phyloP scores from a whole-genome alignment of 2,797 vertebrate genomes.

The Squalus acanthias region DNA sequence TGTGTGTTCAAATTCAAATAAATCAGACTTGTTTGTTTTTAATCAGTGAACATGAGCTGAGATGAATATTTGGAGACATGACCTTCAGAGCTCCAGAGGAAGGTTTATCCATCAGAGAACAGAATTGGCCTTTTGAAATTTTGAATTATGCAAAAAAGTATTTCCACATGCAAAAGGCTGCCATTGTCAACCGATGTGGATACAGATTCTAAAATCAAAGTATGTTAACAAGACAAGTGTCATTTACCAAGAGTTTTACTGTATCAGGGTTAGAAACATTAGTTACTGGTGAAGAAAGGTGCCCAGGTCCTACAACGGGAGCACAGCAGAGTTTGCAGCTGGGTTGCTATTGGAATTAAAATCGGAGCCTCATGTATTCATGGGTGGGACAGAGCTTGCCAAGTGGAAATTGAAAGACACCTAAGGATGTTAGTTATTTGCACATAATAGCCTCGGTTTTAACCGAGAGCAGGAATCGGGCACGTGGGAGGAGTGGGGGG shows the following conservation, averaged over 20 bases:
- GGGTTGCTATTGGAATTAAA: too few relatives aligned
- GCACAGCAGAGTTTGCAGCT: not conserved
- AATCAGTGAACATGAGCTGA: not conserved
- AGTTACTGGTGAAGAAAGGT: not conserved
- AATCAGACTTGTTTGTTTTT: not conserved
- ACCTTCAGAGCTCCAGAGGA: not conserved
- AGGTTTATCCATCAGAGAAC: not conserved
- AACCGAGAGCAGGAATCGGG: too few relatives aligned
- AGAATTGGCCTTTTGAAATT: not conserved
- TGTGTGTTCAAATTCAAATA: constrained; percentile 15
- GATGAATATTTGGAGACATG: not conserved
- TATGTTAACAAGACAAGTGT: not conserved
- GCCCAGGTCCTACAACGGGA: not conserved
- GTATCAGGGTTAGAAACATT: not conserved
- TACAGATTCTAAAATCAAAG: too few relatives aligned
- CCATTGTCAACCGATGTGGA: not conserved
- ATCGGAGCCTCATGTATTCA: too few relatives aligned
- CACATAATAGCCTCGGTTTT: too few relatives aligned
- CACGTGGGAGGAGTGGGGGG: too few relatives aligned
- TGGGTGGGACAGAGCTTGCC: too few relatives aligned
- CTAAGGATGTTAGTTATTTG: too few relatives aligned
- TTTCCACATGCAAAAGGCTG: not conserved
- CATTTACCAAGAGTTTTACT: not conserved
- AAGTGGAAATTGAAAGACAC: too few relatives aligned
- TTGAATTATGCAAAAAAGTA: not conserved